These are phyloP conservation scores for Cydia pomonella DNA, from an alignment of 1,140 invertebrate species.

Conservation along the genomic window DNA sequence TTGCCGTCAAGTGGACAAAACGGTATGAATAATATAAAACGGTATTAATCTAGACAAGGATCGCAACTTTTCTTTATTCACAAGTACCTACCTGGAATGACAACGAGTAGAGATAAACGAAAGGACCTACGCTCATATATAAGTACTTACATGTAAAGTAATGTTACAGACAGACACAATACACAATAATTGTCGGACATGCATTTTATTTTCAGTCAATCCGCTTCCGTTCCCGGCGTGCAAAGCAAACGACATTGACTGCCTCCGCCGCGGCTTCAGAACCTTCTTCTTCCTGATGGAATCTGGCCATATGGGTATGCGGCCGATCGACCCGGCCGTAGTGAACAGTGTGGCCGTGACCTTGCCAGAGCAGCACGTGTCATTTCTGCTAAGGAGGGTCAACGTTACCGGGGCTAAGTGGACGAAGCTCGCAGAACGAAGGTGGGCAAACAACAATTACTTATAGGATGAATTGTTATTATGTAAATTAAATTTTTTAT, in stretches of 20 bases:
- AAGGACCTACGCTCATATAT: too few relatives aligned
- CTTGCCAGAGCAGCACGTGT: slow-evolving; percentile 59
- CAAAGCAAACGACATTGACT: slow-evolving; percentile 59
- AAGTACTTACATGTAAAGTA: too few relatives aligned
- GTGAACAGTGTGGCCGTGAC: slow-evolving; percentile 64
- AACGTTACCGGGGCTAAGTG: slow-evolving; percentile 69
- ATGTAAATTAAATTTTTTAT: too few relatives aligned
- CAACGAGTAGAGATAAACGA: too few relatives aligned
- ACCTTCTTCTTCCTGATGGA: slow-evolving; percentile 74
- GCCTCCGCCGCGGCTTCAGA: slow-evolving; percentile 64
- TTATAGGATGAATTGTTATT: too few relatives aligned
- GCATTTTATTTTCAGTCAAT: slow-evolving; percentile 44
- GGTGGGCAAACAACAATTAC: slow-evolving; percentile 45
- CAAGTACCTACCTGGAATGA: too few relatives aligned
- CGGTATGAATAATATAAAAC: too few relatives aligned
- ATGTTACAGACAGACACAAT: too few relatives aligned
- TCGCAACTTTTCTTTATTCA: too few relatives aligned
- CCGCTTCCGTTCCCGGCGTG: slow-evolving; percentile 66
- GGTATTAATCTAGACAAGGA: too few relatives aligned
- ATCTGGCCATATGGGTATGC: slow-evolving; percentile 63
- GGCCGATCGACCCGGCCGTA: slow-evolving; percentile 55
- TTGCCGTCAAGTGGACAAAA: too few relatives aligned
- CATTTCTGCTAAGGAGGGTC: slow-evolving; percentile 61
- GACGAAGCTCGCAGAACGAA: slow-evolving; percentile 65
- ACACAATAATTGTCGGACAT: too few relatives aligned